These are phyloP conservation scores for Rhea americana DNA, from an alignment of 2,113 vertebrate genomes.

Conservation along the genomic window DNA sequence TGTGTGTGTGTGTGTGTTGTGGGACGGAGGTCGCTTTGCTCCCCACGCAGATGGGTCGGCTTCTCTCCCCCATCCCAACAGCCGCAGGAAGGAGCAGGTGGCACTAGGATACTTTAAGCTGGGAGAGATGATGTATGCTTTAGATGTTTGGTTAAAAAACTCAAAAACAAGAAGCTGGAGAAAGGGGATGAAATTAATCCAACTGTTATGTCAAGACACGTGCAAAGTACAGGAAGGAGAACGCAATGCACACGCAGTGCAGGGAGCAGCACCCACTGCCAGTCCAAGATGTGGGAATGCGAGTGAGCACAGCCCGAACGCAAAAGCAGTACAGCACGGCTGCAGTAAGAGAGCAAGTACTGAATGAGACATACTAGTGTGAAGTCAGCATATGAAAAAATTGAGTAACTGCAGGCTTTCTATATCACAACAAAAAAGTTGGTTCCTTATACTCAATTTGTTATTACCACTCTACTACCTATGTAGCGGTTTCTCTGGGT, in stretches of 20 bases:
- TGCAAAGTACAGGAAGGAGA: background rate
- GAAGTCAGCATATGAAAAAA: fast-evolving
- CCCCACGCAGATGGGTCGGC: background rate
- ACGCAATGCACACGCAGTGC: background rate
- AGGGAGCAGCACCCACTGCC: background rate
- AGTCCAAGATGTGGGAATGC: background rate
- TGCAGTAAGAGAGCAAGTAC: background rate
- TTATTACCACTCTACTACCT: fast-evolving
- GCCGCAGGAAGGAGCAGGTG: background rate
- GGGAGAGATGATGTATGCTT: background rate
- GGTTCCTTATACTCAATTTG: fast-evolving
- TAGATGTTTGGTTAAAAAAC: background rate
- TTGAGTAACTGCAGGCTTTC: background rate
- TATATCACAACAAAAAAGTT: fast-evolving
- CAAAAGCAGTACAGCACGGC: fast-evolving
- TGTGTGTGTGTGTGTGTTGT: no score
- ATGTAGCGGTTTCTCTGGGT: background rate
- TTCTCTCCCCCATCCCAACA: background rate
- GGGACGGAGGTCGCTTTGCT: no score
- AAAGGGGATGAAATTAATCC: background rate
- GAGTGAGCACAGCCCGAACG: background rate
- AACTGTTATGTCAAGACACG: background rate
- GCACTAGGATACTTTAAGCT: background rate
- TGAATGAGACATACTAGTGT: fast-evolving
- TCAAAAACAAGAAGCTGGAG: background rate